A percentile compares a stretch with the other conserved stretches of the same genome.
These are phyloP conservation scores for Pachyrhynchus sulphureomaculatus DNA, from an alignment of 1,140 invertebrate genomes.

Conservation along the genomic window DNA sequence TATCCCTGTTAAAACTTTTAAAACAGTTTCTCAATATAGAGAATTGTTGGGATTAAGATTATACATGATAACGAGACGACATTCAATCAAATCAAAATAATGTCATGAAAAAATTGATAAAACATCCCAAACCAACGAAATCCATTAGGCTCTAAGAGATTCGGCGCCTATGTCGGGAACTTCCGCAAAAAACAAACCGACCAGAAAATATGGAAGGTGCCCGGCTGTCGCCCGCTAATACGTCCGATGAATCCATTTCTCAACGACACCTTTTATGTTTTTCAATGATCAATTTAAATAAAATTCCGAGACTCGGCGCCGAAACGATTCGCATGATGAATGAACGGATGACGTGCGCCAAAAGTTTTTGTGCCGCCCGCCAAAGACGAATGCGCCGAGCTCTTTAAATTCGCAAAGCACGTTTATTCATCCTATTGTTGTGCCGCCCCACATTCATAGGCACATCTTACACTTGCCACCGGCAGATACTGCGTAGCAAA, in stretches of 20 bases:
- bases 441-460: slow-evolving; percentile 5
- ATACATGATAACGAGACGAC: no score
- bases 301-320: slow-evolving; percentile 36
- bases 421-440: slow-evolving; percentile 44
- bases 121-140: neutral
- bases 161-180: neutral
- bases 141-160: slow-evolving; percentile 18
- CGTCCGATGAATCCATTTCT: slow-evolving; percentile 42
- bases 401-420: slow-evolving; percentile 40
- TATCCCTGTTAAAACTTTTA: no score
- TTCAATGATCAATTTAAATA: slow-evolving; percentile 47
- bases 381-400: slow-evolving; percentile 33
- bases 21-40: no score
- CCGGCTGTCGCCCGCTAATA: slow-evolving; percentile 39
- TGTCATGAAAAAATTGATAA: neutral
- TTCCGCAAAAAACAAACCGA: slow-evolving; percentile 22
- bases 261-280: slow-evolving; percentile 45
- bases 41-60: no score
- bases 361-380: slow-evolving; percentile 35
- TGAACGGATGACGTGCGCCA: slow-evolving; percentile 39
- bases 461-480: slow-evolving; percentile 24
- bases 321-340: slow-evolving; percentile 41
- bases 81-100: no score
- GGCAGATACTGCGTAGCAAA: slow-evolving; percentile 32
- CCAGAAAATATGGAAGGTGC: slow-evolving; percentile 32